Evolutionary conservation across 2,888 invertebrate genomes (phyloP).

Genomic region (Platynereis dumerilii): DNA sequence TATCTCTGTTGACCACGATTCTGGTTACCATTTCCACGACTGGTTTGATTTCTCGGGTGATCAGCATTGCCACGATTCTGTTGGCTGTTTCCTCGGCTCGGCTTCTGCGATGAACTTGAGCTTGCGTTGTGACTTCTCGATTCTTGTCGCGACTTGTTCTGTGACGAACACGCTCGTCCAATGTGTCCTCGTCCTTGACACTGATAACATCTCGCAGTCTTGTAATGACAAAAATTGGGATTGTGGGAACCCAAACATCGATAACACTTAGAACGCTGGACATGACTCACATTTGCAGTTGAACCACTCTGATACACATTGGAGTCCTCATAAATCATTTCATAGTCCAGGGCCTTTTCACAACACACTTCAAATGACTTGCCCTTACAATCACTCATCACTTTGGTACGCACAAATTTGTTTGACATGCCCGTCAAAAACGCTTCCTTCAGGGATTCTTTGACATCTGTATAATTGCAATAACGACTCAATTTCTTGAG

Average conservation of each 20-base stretch:
- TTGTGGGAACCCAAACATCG: not conserved
- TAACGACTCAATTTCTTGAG: not conserved
- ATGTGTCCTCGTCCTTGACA: not conserved
- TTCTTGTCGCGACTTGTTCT: no score
- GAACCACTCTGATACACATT: not conserved
- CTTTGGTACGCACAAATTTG: not conserved
- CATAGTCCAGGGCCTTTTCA: not conserved
- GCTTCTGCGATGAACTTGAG: no score
- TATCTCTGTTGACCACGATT: not conserved
- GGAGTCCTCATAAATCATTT: not conserved
- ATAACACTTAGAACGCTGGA: constrained; percentile 5
- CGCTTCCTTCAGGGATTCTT: constrained; percentile 7
- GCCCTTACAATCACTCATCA: not conserved
- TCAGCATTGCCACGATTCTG: constrained; percentile 1
- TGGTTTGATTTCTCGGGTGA: not conserved
- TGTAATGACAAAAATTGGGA: not conserved
- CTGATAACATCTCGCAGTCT: not conserved
- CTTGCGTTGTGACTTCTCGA: no score
- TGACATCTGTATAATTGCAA: not conserved
- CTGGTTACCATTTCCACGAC: not conserved
- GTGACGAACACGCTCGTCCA: not conserved
- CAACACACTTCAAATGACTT: not conserved
- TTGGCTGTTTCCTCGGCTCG: no score
- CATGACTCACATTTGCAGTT: not conserved
- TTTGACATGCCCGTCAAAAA: not conserved